These are phyloP conservation scores for Tetranychus truncatus DNA, from an alignment of 2,888 invertebrate genomes.

Conservation along the genomic window DNA sequence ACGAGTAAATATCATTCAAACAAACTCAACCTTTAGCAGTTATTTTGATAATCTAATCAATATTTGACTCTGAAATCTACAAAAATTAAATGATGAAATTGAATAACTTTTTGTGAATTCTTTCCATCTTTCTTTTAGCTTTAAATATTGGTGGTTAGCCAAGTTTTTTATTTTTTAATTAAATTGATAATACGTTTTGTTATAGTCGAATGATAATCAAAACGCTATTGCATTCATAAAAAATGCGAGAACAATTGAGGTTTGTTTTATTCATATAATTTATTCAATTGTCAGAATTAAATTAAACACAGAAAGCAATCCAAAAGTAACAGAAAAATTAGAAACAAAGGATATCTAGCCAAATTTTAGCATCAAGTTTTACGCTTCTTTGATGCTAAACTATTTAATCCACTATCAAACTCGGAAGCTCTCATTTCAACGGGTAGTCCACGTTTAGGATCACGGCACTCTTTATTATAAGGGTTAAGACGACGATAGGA, in stretches of 20 bases:
- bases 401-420: conserved; percentile 15
- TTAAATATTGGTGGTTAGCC: too few relatives aligned
- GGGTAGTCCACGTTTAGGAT: conserved; percentile 10
- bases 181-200: too few relatives aligned
- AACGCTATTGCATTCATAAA: background rate
- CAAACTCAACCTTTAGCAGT: too few relatives aligned
- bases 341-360: background rate
- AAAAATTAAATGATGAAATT: too few relatives aligned
- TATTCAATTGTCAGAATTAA: background rate
- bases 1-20: too few relatives aligned
- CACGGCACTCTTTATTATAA: background rate
- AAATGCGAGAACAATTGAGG: background rate
- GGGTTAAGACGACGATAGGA: background rate
- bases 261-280: background rate
- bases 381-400: background rate
- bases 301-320: background rate
- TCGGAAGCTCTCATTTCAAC: conserved; percentile 16
- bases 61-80: too few relatives aligned
- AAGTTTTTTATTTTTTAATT: too few relatives aligned
- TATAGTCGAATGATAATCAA: background rate
- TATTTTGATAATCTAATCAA: too few relatives aligned
- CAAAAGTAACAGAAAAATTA: background rate
- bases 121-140: too few relatives aligned
- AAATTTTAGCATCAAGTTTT: conserved; percentile 5
- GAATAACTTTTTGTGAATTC: too few relatives aligned